Conservation (phyloP, 2,888 invertebrate species). For the Drosophila infuscata region DNA sequence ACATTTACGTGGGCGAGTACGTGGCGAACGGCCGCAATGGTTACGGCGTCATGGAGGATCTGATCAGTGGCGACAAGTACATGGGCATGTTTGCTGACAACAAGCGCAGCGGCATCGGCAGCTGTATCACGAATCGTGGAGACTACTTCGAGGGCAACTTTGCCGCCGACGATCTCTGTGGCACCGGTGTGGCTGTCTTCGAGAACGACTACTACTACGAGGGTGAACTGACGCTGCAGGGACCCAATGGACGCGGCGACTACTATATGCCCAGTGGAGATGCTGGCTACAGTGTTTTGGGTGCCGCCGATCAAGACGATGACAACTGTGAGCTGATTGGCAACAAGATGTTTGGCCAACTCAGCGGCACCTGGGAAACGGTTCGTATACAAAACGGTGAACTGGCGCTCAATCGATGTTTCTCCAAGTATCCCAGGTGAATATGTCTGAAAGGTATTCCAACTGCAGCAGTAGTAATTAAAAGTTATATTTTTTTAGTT, state of each 20-base stretch:
- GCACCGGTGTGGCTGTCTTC: slow-evolving; percentile 94
- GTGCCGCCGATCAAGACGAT: slow-evolving; percentile 54
- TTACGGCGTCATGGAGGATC: slow-evolving; percentile 95
- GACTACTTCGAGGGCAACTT: slow-evolving; percentile 96
- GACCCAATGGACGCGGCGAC: slow-evolving; percentile 92
- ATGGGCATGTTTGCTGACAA: slow-evolving; percentile 95
- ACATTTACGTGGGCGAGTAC: slow-evolving; percentile 96
- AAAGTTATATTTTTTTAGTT: slow-evolving; percentile 50
- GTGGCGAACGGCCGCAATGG: slow-evolving; percentile 91
- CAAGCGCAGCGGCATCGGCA: slow-evolving; percentile 92
- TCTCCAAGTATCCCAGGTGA: slow-evolving; percentile 87
- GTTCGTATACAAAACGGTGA: slow-evolving; percentile 89
- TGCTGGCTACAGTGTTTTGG: slow-evolving; percentile 70
- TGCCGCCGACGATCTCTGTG: slow-evolving; percentile 91
- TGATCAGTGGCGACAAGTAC: slow-evolving; percentile 94
- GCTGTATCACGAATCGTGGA: slow-evolving; percentile 95
- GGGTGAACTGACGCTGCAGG: slow-evolving; percentile 93
- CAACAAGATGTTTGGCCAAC: slow-evolving; percentile 82
- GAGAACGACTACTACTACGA: slow-evolving; percentile 96
- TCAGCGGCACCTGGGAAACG: slow-evolving; percentile 83
- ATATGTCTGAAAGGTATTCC: slow-evolving; percentile 25
- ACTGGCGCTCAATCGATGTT: slow-evolving; percentile 88
- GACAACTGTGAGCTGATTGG: slow-evolving; percentile 76
- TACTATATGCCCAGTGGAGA: slow-evolving; percentile 92
- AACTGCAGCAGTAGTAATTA: background rate